Base-by-base conservation (phyloP, 1,140 invertebrate species). In the Galendromus occidentalis region DNA sequence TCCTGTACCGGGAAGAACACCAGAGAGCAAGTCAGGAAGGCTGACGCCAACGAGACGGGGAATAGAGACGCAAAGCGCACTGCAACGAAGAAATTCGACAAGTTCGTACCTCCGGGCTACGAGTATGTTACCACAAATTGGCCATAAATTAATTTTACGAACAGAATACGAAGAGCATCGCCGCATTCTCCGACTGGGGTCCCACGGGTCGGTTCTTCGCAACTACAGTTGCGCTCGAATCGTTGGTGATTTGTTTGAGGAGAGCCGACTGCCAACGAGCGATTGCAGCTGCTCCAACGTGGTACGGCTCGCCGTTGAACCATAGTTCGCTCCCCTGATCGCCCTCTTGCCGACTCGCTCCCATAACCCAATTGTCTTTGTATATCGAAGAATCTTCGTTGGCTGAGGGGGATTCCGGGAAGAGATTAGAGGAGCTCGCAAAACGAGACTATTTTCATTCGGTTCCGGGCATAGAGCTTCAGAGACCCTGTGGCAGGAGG, bases 1-100 rank as follows among this genome's bases (percentile, higher is more conserved):
- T 72, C 71, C 30, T 72, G 68, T 12, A 68, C 65, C 0, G 70
- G 68, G 30, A 71, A 65, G 30, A 71, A 63, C 22, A 69, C 33
- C 51, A 68, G 71, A 25, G 63, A 55, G 18, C 67, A 55, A 33
- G 69, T 67, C 0, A 71, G 33, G 44, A 69, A 72, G 12, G 70
- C 45, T 12, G 71, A 66, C 1, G 68, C 66, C 22, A 71, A 65
- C 12, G 69, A 59, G 9, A 59, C 33, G 2, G 51, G 51, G 33
- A 59, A 59, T 17, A 59, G 33, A 17, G 51, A 59, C 1, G 51
- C 51, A 9, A 59, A 59, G 14, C 51, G 51, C n/a, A 59, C 51
- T 59, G 51, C 25, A 59, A 59, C 9, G 9, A 22, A 47, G 45
- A 47, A 47, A 47, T 7, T 47, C 28, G 14, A 14, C 28, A 47